phyloP scores from a whole-genome alignment of 2,113 vertebrate species.

The Zosterops borbonicus region DNA sequence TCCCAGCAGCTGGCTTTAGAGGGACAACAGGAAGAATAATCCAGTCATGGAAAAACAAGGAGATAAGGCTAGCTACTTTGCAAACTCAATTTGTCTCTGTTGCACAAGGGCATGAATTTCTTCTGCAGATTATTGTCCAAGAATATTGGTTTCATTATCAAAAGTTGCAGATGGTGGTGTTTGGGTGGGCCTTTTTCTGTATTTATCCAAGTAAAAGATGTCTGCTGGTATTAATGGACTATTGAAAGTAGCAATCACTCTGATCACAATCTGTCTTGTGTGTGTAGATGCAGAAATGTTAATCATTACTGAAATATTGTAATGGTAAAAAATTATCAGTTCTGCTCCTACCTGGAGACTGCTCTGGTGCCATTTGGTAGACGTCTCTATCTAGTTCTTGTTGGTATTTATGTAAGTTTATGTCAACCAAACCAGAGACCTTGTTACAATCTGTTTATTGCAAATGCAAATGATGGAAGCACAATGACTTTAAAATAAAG shows the following conservation, averaged over 20 bases:
- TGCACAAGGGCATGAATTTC: not conserved
- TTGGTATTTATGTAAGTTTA: not conserved
- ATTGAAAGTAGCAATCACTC: not conserved
- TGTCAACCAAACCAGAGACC: not conserved
- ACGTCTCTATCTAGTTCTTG: not conserved
- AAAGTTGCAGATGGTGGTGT: not conserved
- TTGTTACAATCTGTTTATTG: not conserved
- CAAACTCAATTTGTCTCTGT: not conserved
- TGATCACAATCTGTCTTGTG: not conserved
- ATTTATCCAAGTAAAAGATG: not conserved
- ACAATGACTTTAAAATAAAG: not conserved
- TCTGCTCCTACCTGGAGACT: not conserved
- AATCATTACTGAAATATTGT: not conserved
- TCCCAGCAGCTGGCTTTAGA: conserved; percentile 6
- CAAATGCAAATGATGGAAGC: not conserved
- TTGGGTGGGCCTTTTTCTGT: not conserved
- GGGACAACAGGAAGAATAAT: not conserved
- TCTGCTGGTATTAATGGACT: not conserved
- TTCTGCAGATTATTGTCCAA: not conserved
- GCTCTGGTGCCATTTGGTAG: not conserved
- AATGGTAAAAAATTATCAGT: not conserved
- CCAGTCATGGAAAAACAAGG: not conserved
- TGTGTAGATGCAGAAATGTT: not conserved
- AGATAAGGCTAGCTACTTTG: not conserved
- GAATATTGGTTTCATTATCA: not conserved